Conservation (phyloP, 2,888 invertebrate genomes). For the Plusia festucae region DNA sequence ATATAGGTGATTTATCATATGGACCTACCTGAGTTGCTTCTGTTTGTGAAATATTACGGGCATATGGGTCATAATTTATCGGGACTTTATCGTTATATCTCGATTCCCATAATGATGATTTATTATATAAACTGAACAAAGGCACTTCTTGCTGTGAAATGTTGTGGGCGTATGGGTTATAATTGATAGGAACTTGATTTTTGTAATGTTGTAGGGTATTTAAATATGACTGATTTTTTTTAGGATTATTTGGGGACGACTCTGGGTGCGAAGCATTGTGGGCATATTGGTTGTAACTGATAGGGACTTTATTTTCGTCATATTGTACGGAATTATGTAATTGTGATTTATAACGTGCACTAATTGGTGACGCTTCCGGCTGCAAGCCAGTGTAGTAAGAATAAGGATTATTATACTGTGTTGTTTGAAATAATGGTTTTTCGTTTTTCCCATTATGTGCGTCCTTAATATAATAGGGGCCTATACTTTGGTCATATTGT, state of each 20-base stretch:
- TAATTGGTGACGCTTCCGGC: too few relatives aligned
- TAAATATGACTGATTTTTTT: not conserved
- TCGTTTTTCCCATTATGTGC: too few relatives aligned
- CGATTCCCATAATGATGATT: too few relatives aligned
- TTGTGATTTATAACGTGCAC: not conserved
- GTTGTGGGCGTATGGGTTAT: too few relatives aligned
- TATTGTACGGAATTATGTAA: not conserved
- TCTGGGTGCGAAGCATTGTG: not conserved
- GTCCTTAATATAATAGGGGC: not conserved
- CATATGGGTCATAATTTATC: not conserved
- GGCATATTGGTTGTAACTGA: not conserved
- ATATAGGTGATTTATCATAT: too few relatives aligned
- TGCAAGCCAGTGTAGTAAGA: not conserved
- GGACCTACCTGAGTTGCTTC: too few relatives aligned
- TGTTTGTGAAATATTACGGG: not conserved
- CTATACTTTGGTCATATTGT: not conserved
- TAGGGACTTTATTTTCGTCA: not conserved
- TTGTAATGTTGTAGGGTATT: not conserved
- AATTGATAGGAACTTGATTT: not conserved
- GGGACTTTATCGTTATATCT: not conserved
- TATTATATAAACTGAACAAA: too few relatives aligned
- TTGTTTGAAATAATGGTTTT: not conserved
- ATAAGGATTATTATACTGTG: not conserved
- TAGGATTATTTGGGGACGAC: not conserved
- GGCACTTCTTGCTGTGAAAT: too few relatives aligned